Conservation (phyloP, 2,797 vertebrate genomes). For the Sebastiscus albofasciatus region DNA sequence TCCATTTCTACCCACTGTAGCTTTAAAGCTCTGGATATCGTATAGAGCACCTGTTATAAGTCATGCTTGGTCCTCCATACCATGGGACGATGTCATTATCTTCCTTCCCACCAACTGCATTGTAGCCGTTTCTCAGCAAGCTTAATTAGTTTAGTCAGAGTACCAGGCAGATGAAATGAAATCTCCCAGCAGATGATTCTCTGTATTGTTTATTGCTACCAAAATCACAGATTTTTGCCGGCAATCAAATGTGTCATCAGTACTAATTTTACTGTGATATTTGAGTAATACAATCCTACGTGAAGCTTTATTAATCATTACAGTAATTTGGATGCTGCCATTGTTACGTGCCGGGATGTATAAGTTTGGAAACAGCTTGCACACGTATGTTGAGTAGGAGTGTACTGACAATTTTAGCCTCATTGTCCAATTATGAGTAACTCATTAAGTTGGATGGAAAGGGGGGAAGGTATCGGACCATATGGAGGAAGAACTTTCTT, state of each 20-base stretch:
- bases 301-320: slow-evolving; percentile 44
- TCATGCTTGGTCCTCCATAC: background rate
- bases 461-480: background rate
- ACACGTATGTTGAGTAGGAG: slow-evolving; percentile 63
- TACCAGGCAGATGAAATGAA: background rate
- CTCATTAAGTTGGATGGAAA: slow-evolving; percentile 14
- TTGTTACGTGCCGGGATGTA: slow-evolving; percentile 22
- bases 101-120: background rate
- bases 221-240: background rate
- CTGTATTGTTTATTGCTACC: background rate
- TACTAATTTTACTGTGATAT: slow-evolving; percentile 37
- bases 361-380: slow-evolving; percentile 36
- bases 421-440: slow-evolving; percentile 56
- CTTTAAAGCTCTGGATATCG: background rate
- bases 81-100: background rate
- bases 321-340: slow-evolving; percentile 17
- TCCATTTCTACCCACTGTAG: too few relatives aligned
- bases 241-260: slow-evolving; percentile 38
- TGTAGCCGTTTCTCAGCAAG: background rate
- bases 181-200: slow-evolving; percentile 8
- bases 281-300: slow-evolving; percentile 39
- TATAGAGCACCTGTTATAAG: background rate
- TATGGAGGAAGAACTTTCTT: background rate
- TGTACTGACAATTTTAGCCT: slow-evolving; percentile 23
- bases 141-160: slow-evolving; percentile 21